Evolutionary conservation across 2,113 vertebrate genomes (phyloP).

Genomic region (Ploceus nigricollis): DNA sequence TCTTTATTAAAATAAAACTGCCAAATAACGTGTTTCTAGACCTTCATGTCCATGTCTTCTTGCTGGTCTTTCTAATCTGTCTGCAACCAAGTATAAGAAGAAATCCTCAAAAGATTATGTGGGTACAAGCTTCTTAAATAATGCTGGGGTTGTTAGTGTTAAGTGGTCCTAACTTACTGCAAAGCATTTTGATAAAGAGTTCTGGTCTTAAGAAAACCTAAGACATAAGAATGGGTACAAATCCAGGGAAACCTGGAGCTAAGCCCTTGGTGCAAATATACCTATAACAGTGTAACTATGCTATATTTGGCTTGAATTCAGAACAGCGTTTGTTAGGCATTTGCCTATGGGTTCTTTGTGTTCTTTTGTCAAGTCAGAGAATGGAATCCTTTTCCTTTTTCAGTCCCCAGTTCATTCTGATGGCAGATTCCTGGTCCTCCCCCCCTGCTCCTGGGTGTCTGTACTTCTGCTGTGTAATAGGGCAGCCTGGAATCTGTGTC

Average conservation of each 20-base stretch:
- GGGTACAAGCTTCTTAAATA: background rate
- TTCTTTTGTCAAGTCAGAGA: background rate
- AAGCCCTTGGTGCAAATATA: background rate
- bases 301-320: background rate
- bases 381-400: background rate
- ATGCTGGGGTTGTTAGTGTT: background rate
- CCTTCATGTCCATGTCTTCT: background rate
- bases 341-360: background rate
- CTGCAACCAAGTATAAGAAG: background rate
- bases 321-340: background rate
- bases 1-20: background rate
- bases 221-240: background rate
- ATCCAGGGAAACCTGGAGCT: background rate
- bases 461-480: rapidly evolving
- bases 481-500: background rate
- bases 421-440: background rate
- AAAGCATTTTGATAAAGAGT: background rate
- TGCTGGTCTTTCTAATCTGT: background rate
- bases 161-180: background rate
- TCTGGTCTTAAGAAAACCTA: background rate
- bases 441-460: background rate
- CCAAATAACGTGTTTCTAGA: background rate
- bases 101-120: background rate
- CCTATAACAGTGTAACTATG: background rate
- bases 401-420: background rate